phyloP scores from a whole-genome alignment of 2,797 vertebrate species.

The Rachycentron canadum region DNA sequence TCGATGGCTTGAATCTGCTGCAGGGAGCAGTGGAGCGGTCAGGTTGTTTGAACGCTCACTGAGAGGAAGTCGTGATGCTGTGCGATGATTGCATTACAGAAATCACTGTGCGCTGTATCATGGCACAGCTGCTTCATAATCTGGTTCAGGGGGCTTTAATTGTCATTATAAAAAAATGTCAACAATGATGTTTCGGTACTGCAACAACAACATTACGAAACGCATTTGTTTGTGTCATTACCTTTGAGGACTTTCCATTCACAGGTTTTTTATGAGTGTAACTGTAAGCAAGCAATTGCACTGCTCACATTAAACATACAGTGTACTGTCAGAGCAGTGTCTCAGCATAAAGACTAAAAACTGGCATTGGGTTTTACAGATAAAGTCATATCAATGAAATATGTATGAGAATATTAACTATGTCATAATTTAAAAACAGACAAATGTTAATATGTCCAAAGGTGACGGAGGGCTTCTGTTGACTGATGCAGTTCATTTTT shows the following conservation, averaged over 20 bases:
- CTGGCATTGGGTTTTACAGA: background rate
- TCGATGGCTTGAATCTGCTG: conserved; percentile 65
- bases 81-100: conserved; percentile 56
- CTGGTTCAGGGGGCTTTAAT: conserved; percentile 45
- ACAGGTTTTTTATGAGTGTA: background rate
- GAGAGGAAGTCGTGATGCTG: conserved; percentile 54
- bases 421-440: background rate
- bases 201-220: background rate
- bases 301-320: background rate
- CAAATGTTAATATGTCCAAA: background rate
- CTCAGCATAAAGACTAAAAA: background rate
- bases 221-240: conserved; percentile 3
- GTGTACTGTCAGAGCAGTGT: background rate
- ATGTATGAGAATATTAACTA: background rate
- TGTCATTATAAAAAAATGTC: conserved; percentile 44
- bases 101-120: conserved; percentile 9
- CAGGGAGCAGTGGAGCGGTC: conserved; percentile 49
- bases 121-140: conserved; percentile 2
- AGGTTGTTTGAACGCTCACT: conserved; percentile 62
- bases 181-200: conserved; percentile 7
- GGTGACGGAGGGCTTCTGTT: too few relatives aligned
- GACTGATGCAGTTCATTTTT: too few relatives aligned
- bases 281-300: too few relatives aligned
- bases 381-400: background rate
- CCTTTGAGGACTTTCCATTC: conserved; percentile 4